A percentile compares a stretch with the other conserved stretches of the same genome.
Evolutionary conservation across 2,113 vertebrate genomes (phyloP).

Genomic region (Ptilorrhoa leucosticta): DNA sequence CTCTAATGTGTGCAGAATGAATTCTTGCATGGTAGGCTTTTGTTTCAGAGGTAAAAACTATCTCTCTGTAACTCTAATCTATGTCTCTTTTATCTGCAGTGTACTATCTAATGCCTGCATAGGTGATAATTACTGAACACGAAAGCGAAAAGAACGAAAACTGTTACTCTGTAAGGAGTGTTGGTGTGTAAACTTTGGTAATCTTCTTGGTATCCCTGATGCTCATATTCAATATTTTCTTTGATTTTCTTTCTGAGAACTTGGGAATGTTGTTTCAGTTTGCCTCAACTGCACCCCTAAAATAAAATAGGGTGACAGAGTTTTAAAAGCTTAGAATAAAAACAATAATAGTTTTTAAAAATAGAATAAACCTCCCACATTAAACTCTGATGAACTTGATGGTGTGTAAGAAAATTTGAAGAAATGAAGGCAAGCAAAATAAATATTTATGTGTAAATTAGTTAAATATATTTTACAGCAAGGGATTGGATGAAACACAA

Average conservation of each 20-base stretch:
- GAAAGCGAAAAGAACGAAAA: not conserved
- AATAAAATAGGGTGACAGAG: not conserved
- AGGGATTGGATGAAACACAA: not conserved
- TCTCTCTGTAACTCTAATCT: not conserved
- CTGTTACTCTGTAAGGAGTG: not conserved
- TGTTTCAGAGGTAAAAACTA: conserved; percentile 9
- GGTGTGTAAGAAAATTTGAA: not conserved
- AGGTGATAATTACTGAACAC: not conserved
- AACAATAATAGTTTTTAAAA: not conserved
- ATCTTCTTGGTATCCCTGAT: not conserved
- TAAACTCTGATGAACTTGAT: not conserved
- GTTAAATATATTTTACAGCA: not conserved
- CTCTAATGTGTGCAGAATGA: conserved; percentile 10
- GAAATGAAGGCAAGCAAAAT: not conserved
- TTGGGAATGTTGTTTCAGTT: not conserved
- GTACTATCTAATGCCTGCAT: not conserved
- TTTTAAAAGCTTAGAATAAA: not conserved
- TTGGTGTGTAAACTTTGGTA: not conserved
- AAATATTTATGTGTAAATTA: not conserved
- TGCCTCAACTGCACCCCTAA: not conserved
- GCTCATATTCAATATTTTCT: not conserved
- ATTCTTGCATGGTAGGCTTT: conserved; percentile 28
- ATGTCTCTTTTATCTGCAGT: not conserved
- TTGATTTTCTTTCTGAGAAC: not conserved
- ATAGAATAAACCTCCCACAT: not conserved